A percentile compares a stretch with the other conserved stretches of the same genome.
phyloP scores from a whole-genome alignment of 2,113 vertebrate genomes.

The Glareola pratincola region DNA sequence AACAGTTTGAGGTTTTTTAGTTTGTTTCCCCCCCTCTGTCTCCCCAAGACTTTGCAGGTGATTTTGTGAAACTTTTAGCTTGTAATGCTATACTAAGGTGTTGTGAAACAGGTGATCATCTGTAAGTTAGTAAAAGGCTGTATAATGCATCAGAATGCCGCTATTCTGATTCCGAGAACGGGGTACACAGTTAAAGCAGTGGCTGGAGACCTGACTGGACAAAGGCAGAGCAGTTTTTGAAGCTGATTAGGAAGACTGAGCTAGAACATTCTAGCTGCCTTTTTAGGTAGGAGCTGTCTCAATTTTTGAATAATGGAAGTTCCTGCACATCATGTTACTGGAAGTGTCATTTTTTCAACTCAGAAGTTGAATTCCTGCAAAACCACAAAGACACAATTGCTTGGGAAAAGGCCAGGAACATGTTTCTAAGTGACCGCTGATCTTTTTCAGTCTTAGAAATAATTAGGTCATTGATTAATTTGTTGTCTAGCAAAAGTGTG shows the following conservation, averaged over 20 bases:
- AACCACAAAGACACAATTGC: neutral
- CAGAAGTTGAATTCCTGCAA: neutral
- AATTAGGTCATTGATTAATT: neutral
- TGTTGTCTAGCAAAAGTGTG: neutral
- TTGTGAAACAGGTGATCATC: neutral
- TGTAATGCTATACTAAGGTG: neutral
- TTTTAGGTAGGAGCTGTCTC: neutral
- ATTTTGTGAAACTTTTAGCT: neutral
- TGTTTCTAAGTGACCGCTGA: neutral
- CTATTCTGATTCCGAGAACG: neutral
- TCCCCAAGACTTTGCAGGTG: neutral
- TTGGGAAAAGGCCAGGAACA: neutral
- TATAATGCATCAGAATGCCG: neutral
- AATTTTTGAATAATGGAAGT: neutral
- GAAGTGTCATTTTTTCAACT: neutral
- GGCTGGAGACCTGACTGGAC: neutral
- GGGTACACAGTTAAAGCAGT: neutral
- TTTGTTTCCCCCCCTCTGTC: neutral
- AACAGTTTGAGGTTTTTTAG: neutral
- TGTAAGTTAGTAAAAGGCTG: neutral
- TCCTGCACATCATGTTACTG: neutral
- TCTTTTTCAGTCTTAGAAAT: neutral
- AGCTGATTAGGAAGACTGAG: neutral
- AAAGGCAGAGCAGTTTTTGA: neutral
- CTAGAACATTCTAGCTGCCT: neutral